Evolutionary conservation across 2,797 vertebrate species (phyloP).

Genomic region (Rhinichthys osculus): DNA sequence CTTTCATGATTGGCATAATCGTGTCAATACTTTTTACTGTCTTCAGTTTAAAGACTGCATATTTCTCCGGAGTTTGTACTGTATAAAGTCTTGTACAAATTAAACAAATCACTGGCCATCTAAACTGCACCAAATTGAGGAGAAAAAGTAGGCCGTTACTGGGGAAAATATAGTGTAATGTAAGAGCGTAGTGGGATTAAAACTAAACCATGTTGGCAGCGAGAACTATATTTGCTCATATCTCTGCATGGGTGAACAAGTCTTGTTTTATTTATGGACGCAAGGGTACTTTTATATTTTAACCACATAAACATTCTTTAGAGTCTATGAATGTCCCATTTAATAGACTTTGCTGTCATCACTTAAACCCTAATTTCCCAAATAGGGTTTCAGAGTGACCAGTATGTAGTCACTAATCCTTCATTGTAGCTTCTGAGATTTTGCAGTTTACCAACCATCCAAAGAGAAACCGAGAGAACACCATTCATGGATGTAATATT

Average conservation of each 20-base stretch:
- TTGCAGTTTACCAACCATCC: neutral
- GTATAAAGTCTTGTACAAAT: neutral
- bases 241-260: neutral
- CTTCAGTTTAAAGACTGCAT: neutral
- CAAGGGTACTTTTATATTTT: slow-evolving; percentile 13
- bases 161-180: slow-evolving; percentile 64
- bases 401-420: neutral
- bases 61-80: neutral
- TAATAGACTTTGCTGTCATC: neutral
- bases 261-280: neutral
- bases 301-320: slow-evolving; percentile 6
- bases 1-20: slow-evolving; percentile 13
- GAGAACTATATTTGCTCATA: slow-evolving; percentile 13
- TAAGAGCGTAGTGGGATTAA: slow-evolving; percentile 53
- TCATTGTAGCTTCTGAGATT: neutral
- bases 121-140: neutral
- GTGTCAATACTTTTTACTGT: neutral
- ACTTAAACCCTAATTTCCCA: slow-evolving; percentile 4
- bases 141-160: neutral
- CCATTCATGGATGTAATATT: neutral
- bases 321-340: slow-evolving; percentile 10
- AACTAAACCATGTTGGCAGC: neutral
- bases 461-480: neutral
- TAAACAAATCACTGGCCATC: neutral
- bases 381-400: neutral